Evolutionary conservation across 2,888 invertebrate genomes (phyloP).

Genomic region (Geotrupes spiniger): DNA sequence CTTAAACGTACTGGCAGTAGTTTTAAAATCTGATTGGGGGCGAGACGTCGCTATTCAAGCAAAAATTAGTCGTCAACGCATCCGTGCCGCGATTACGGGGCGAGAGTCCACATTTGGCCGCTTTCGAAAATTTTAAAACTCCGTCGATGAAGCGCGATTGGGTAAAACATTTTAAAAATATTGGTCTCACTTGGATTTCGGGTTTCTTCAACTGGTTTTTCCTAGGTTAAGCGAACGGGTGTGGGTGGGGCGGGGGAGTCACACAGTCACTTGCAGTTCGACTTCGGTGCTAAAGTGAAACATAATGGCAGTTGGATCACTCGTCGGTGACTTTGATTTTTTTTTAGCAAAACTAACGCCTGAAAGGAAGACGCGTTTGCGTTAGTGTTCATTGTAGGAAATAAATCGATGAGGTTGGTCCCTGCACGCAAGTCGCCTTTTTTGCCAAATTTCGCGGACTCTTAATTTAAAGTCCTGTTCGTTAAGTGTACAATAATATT

Average conservation of each 20-base stretch:
- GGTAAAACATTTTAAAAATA: conserved; percentile 44
- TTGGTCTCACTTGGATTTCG: conserved; percentile 46
- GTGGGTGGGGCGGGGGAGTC: no score
- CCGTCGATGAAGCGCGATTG: conserved; percentile 23
- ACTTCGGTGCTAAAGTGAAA: no score
- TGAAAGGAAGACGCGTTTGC: not conserved
- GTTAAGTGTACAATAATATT: no score
- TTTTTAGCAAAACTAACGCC: not conserved
- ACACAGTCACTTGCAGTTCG: no score
- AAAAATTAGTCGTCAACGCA: no score
- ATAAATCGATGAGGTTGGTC: conserved; percentile 31
- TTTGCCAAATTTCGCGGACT: not conserved
- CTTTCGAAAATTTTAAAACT: conserved; percentile 21
- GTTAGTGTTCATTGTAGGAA: no score
- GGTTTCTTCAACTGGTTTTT: conserved; percentile 16
- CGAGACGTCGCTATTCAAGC: no score
- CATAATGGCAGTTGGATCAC: no score
- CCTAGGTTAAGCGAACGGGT: conserved; percentile 5
- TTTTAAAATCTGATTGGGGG: conserved; percentile 17
- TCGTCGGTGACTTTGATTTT: no score
- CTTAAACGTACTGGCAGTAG: conserved; percentile 23
- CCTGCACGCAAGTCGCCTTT: conserved; percentile 32
- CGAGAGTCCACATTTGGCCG: no score
- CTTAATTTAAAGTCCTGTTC: no score
- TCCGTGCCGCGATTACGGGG: no score